Conservation (phyloP, 2,888 invertebrate genomes). For the Phytoseiulus persimilis region DNA sequence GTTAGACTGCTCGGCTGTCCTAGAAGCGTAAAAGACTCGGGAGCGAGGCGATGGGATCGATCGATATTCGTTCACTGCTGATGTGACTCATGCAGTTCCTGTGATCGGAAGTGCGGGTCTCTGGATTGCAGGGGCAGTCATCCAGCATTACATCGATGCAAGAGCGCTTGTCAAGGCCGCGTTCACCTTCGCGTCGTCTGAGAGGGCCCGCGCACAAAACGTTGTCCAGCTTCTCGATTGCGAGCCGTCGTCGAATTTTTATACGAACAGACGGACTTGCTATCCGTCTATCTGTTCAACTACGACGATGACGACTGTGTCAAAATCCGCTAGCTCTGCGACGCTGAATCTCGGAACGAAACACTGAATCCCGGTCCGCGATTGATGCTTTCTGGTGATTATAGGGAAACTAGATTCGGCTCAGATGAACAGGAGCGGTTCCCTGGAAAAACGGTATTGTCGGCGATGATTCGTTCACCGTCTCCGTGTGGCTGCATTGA, state of each 20-base stretch:
- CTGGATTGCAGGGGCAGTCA: neutral
- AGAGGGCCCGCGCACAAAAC: neutral
- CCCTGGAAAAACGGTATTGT: no score
- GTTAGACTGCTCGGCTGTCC: neutral
- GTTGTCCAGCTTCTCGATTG: neutral
- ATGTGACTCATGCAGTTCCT: neutral
- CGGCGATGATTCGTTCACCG: no score
- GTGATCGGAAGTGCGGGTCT: neutral
- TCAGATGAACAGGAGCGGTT: no score
- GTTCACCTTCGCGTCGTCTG: neutral
- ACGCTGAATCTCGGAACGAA: no score
- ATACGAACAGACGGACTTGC: neutral
- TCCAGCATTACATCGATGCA: neutral
- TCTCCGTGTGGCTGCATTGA: no score
- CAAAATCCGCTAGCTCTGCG: no score
- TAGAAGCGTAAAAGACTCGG: neutral
- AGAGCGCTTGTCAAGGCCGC: neutral
- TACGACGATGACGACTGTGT: no score
- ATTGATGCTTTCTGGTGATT: no score
- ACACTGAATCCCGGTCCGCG: no score
- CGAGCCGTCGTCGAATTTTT: neutral
- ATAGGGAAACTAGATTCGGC: no score
- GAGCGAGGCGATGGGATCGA: neutral
- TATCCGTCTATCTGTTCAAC: no score
- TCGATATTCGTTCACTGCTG: neutral